These are phyloP conservation scores for Drepana falcataria DNA, from an alignment of 2,888 invertebrate species.

Conservation along the genomic window DNA sequence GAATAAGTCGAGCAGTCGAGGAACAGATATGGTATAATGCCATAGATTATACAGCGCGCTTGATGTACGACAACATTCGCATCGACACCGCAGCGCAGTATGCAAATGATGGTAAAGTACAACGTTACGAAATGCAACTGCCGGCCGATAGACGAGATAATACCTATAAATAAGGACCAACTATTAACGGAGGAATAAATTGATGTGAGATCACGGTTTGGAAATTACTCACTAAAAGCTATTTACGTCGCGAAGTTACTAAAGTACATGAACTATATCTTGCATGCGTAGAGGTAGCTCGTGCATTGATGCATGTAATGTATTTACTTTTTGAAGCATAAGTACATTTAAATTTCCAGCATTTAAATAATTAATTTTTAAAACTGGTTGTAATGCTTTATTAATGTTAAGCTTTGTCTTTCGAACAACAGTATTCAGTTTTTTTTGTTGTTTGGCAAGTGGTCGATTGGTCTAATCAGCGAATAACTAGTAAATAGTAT, in stretches of 20 bases:
- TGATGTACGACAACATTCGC: slow-evolving; percentile 33
- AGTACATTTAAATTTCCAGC: no score
- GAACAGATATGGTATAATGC: slow-evolving; percentile 2
- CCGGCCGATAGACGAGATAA: slow-evolving; percentile 64
- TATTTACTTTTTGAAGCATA: no score
- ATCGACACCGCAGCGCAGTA: slow-evolving; percentile 57
- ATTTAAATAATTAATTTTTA: no score
- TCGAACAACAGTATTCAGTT: no score
- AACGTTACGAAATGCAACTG: slow-evolving; percentile 55
- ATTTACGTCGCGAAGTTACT: slow-evolving; percentile 52
- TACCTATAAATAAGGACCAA: slow-evolving; percentile 71
- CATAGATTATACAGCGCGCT: slow-evolving; percentile 30
- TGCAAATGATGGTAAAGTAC: slow-evolving; percentile 68
- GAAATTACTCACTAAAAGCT: slow-evolving; percentile 55
- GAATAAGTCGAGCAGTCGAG: background rate
- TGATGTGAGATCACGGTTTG: slow-evolving; percentile 70
- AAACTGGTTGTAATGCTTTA: no score
- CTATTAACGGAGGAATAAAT: slow-evolving; percentile 65
- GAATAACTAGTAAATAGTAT: no score
- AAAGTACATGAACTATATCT: no score
- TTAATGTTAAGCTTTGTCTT: no score
- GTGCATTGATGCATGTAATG: no score
- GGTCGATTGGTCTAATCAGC: no score
- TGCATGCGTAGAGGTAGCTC: no score
- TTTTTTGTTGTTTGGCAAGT: no score